Percentiles rank a stretch among this genome's conserved stretches.
Evolutionary conservation across 2,113 vertebrate genomes (phyloP).

Genomic region (Aviceda subcristata): DNA sequence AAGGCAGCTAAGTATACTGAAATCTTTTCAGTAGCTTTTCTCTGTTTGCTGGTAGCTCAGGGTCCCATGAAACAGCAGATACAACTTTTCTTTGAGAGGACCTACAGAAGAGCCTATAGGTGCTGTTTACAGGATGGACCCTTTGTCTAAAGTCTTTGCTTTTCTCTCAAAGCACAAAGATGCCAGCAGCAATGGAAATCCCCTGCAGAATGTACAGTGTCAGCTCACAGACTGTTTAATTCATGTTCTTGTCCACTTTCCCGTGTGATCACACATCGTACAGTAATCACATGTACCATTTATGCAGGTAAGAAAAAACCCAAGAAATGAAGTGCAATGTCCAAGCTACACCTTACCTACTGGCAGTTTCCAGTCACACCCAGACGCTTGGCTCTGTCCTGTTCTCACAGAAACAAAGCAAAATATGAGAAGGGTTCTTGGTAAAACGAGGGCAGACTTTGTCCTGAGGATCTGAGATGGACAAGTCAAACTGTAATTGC

Average conservation of each 20-base stretch:
- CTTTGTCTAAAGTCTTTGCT: not conserved
- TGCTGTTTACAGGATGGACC: not conserved
- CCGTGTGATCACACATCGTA: not conserved
- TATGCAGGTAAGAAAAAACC: not conserved
- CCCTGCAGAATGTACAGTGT: not conserved
- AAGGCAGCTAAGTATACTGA: not conserved
- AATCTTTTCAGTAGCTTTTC: not conserved
- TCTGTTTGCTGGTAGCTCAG: not conserved
- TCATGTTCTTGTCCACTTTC: not conserved
- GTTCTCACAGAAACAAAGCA: not conserved
- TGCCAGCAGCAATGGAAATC: not conserved
- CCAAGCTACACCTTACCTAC: not conserved
- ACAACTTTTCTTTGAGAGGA: not conserved
- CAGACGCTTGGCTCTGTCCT: rapidly evolving
- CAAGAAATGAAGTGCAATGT: not conserved
- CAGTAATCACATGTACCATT: not conserved
- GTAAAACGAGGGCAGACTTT: not conserved
- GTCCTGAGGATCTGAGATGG: not conserved
- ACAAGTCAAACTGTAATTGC: not conserved
- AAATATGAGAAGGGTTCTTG: not conserved
- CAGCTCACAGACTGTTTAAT: not conserved
- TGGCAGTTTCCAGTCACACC: not conserved
- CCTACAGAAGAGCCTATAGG: not conserved
- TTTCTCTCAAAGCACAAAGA: not conserved
- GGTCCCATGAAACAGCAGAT: not conserved